These are phyloP conservation scores for Calvadosia cruxmelitensis DNA, from an alignment of 30 jellyfish, hydroid and myxozoan genomes.

Conservation along the genomic window DNA sequence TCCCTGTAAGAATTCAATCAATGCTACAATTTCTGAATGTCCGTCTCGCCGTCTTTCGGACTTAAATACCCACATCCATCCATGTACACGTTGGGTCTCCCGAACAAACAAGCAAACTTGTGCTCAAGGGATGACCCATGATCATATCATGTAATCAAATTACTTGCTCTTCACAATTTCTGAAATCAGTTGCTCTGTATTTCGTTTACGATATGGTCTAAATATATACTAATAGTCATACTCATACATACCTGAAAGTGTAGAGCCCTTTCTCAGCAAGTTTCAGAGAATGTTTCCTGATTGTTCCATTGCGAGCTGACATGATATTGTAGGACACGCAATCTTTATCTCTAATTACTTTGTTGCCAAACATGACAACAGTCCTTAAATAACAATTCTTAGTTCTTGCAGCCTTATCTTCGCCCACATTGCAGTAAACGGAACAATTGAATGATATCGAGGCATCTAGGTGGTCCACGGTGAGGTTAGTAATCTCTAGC, in stretches of 20 bases:
- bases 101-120: too few relatives aligned
- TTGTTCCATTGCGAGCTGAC: conserved; percentile 64
- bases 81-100: too few relatives aligned
- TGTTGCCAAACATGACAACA: conserved; percentile 10
- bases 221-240: neutral
- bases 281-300: conserved; percentile 22
- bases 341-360: conserved; percentile 32
- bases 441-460: conserved; percentile 47
- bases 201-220: too few relatives aligned
- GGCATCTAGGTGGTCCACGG: conserved; percentile 38
- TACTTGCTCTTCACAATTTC: too few relatives aligned
- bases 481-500: conserved; percentile 30
- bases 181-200: too few relatives aligned
- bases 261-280: conserved; percentile 49
- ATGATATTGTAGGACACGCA: conserved; percentile 37
- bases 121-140: too few relatives aligned
- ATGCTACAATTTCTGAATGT: too few relatives aligned
- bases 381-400: conserved; percentile 41
- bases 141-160: too few relatives aligned
- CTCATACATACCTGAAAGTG: conserved; percentile 42
- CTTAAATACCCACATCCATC: too few relatives aligned
- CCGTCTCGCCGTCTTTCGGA: too few relatives aligned
- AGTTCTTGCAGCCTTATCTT: conserved; percentile 18
- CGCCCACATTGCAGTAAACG: conserved; percentile 56
- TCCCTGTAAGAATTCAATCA: too few relatives aligned